Conservation (phyloP, 2,113 vertebrate species). For the Oncorhynchus tshawytscha region DNA sequence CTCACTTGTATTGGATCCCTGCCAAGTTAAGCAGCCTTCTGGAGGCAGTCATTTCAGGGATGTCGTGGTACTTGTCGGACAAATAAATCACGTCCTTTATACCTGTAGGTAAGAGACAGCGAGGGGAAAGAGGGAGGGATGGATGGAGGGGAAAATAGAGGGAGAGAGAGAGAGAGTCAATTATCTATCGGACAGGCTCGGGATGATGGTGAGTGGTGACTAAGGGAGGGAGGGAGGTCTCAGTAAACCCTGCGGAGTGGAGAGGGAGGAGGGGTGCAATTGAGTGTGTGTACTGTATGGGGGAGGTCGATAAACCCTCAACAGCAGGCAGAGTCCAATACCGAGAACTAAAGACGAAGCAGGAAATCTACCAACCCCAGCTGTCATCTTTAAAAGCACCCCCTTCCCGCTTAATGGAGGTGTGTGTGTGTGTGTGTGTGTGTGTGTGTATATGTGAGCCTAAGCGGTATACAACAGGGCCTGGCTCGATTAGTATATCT, state of each 20-base stretch:
- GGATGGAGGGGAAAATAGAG: neutral
- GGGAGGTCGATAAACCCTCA: slow-evolving; percentile 8
- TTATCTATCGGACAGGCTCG: slow-evolving; percentile 16
- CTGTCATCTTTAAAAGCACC: slow-evolving; percentile 22
- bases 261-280: neutral
- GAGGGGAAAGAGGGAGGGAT: neutral
- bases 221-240: neutral
- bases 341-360: neutral
- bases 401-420: neutral
- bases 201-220: neutral
- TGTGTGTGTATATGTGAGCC: neutral
- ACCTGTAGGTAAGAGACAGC: slow-evolving; percentile 70
- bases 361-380: slow-evolving; percentile 15
- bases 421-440: neutral
- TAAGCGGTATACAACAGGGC: neutral
- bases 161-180: slow-evolving; percentile 7
- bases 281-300: neutral
- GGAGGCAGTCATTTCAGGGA: slow-evolving; percentile 83
- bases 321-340: slow-evolving; percentile 16
- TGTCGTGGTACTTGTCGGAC: slow-evolving; percentile 92
- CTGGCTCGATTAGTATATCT: neutral
- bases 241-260: neutral
- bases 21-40: slow-evolving; percentile 84
- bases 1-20: slow-evolving; percentile 81
- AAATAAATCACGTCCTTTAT: slow-evolving; percentile 91